These are phyloP conservation scores for Stomatorhinus walkeri DNA, from an alignment of 2,797 vertebrate species.

Conservation along the genomic window DNA sequence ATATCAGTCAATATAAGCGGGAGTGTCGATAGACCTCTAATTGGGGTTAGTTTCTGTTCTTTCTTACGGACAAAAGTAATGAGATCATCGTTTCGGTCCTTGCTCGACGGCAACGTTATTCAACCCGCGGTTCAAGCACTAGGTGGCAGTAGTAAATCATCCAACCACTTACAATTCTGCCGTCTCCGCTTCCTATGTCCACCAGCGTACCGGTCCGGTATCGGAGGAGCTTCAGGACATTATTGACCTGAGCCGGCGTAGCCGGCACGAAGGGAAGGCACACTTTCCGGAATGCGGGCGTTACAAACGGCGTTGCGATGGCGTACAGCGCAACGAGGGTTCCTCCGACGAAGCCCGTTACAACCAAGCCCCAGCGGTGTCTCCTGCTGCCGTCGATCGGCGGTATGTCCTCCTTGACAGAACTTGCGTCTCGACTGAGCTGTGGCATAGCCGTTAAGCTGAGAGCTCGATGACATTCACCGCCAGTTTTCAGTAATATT, in stretches of 20 bases:
- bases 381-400: neutral
- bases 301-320: constrained; percentile 70
- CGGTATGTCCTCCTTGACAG: neutral
- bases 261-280: constrained; percentile 94
- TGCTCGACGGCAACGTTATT: neutral
- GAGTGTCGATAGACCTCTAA: neutral
- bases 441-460: neutral
- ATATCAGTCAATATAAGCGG: neutral
- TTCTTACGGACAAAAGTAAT: neutral
- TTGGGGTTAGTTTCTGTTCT: neutral
- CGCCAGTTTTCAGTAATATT: neutral
- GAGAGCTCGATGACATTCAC: neutral
- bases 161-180: constrained; percentile 78
- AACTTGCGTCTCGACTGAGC: neutral
- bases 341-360: constrained; percentile 65
- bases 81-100: neutral
- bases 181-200: constrained; percentile 92
- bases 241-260: constrained; percentile 72
- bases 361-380: constrained; percentile 59
- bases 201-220: constrained; percentile 67
- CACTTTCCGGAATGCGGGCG: constrained; percentile 77
- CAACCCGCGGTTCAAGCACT: neutral
- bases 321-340: constrained; percentile 72
- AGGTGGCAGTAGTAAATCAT: neutral
- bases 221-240: constrained; percentile 67